Base-by-base conservation (phyloP, 2,888 invertebrate genomes). In the Atrina japonica region DNA sequence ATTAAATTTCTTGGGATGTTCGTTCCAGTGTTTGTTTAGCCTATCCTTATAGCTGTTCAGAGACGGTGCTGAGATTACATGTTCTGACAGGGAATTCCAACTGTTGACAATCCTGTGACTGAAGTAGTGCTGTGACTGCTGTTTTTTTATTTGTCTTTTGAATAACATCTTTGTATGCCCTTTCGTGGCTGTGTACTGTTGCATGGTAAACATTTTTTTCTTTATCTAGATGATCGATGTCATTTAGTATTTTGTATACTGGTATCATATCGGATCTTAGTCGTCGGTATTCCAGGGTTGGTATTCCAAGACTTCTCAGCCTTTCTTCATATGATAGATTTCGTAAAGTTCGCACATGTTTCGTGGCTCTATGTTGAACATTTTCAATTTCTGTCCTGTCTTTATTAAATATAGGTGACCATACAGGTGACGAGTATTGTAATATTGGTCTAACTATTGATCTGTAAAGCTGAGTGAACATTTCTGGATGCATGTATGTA, bases 391-490 rank as follows among this genome's bases (percentile, higher is more conserved):
- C 9, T 9, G 49, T 21, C 9, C n/a, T 21, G 18, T 18, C 49
- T 49, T 21, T 49, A 18, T 18, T 49, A 49, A 18, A 18, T 18
- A 11, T 9, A 9, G 18, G 16, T 18, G 9, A 18, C 49, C 49
- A 49, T 11, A 18, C 49, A 18, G 49, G 9, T 9, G 49, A 49
- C 7, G 49, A 16, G 21, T 49, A 49, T 18, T 49, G n/a, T 9
- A 49, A 21, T 18, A 18, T 9, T 18, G 49, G 49, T 49, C 49
- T 49, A 18, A 49, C 49, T 49, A 49, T 49, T 49, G 49, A 49
- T 18, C 7, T 49, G 18, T 49, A 49, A 9, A 49, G 49, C 9
- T 9, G 16, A n/a, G 18, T 18, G 18, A 49, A 49, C n/a, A 18
- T 18, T 49, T 18, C 49, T 18, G 16, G 9, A 49, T 49, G n/a